Base-by-base conservation (phyloP, 2,113 vertebrate species). In the Mus spicilegus region DNA sequence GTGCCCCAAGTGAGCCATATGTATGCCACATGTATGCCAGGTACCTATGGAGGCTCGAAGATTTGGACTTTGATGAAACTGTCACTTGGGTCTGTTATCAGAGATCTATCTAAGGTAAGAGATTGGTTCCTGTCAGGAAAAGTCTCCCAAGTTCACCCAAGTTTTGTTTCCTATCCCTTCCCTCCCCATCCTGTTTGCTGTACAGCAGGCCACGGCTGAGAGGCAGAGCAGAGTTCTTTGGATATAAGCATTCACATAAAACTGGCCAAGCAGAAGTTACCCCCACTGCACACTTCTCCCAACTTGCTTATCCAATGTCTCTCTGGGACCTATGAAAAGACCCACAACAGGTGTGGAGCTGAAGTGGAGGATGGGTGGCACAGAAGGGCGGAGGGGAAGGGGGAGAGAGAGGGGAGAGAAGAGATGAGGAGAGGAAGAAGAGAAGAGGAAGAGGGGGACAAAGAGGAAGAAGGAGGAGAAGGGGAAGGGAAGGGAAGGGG, bases 341-440 rank as follows among this genome's bases (percentile, higher is more conserved):
- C 11, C 16, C 51, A 22, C 7, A 30, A n/a, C 78, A 76, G 75
- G 56, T 65, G 19, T 30, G 46, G 65, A 81, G 9, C 20, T 30
- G 6, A 81, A 11, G 11, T 20, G 51, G 20, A 61, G 42, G 11
- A 5, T 33, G 72, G 10, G 22, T 9, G 16, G 56, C 73, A 10
- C 3, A 11, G 17, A 17, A 2, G 4, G 19, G 7, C 10, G 28
- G 1, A 2, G 9, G 10, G 10, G 26, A 14, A 6, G 28, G 13
- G 30, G 30, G 7, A 6, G 1, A 8, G 5, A 2, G 19, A 20
- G 26, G 24, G 2, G 9, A 9, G 26, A 24, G 26, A 13, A 3
- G 28, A 5, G 12, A 30, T 33, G 13, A 19, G 6, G 58, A 4
- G 24, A 9, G 22, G 3, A 28, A 1, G 9, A 26, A 22, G 24